These are phyloP conservation scores for Drosophila buzzatii DNA, from an alignment of 2,888 invertebrate genomes.

Conservation along the genomic window DNA sequence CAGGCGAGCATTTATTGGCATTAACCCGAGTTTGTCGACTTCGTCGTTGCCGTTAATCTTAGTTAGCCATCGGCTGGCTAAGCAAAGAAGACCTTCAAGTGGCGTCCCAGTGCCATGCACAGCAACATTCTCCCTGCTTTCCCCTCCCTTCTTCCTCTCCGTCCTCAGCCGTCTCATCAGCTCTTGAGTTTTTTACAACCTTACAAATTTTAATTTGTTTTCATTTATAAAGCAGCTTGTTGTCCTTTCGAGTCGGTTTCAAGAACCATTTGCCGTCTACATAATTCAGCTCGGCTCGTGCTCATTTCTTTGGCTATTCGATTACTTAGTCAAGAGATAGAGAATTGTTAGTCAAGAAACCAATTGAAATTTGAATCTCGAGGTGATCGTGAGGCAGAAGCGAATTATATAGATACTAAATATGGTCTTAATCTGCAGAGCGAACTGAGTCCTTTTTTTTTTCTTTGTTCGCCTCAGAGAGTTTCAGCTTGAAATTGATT, in stretches of 20 bases:
- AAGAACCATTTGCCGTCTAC: constrained; percentile 8
- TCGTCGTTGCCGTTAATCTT: constrained; percentile 50
- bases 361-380: background rate
- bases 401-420: background rate
- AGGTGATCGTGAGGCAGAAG: background rate
- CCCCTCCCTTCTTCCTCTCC: too few species aligned
- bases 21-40: constrained; percentile 37
- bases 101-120: background rate
- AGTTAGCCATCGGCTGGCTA: constrained; percentile 47
- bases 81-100: constrained; percentile 24
- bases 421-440: background rate
- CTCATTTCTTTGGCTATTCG: background rate
- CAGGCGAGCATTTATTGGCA: constrained; percentile 50
- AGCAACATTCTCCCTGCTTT: background rate
- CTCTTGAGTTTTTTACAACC: constrained; percentile 51
- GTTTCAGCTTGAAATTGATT: background rate
- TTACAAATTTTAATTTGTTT: constrained; percentile 65
- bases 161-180: constrained; percentile 6
- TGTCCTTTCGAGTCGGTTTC: constrained; percentile 18
- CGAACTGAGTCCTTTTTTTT: background rate
- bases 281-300: background rate
- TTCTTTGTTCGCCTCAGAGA: too few species aligned
- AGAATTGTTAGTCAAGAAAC: background rate
- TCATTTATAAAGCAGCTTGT: constrained; percentile 47
- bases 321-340: background rate